Base-by-base conservation (phyloP, 2,797 vertebrate species). In the Acanthornis magna region DNA sequence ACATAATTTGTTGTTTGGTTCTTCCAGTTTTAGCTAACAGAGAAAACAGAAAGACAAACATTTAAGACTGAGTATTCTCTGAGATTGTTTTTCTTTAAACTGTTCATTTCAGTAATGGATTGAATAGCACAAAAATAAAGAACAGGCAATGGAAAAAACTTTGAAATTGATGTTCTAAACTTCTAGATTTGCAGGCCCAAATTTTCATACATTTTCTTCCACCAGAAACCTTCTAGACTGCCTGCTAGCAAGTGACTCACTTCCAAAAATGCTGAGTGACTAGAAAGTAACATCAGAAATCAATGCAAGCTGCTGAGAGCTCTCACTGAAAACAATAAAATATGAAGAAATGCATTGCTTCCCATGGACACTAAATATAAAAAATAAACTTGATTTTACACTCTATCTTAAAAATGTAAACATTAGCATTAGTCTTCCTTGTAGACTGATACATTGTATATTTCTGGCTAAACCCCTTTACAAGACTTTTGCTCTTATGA, bases 301-400 rank as follows among this genome's bases (percentile, higher is more conserved):
- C 47, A 77, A 9, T 55, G 19, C 11, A 65, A 85, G 9, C 6
- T 66, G 16, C 7, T 30, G 21, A 67, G 9, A 53, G 5, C 1
- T 40, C 13, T 62, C 25, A 40, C 2, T 51, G 8, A 32, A 71
- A 60, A 57, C 8, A 83, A 38, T 18, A 53, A 62, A 76, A 36
- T 40, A 9, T 1, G 1, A 57, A 45, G 3, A 54, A 70, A 53
- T 17, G 3, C 1, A 2, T 32, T 5, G 10, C 27, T 48, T 88
- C 47, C 26, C 72, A 3, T 23, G n/a, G 25, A 47, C 14, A 48
- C 1, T 25, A 73, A 79, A 66, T 40, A 36, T 21, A 50, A 42
- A 40, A 62, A 61, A 60, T 32, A 26, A 50, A 34, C 32, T 50
- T n/a, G 19, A 51, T 47, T 84, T 76, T 53, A 57, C 6, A 29